A percentile compares a stretch with the other conserved stretches of the same genome.
Evolutionary conservation across 2,797 vertebrate genomes (phyloP).

Genomic region (Microhierax caerulescens): DNA sequence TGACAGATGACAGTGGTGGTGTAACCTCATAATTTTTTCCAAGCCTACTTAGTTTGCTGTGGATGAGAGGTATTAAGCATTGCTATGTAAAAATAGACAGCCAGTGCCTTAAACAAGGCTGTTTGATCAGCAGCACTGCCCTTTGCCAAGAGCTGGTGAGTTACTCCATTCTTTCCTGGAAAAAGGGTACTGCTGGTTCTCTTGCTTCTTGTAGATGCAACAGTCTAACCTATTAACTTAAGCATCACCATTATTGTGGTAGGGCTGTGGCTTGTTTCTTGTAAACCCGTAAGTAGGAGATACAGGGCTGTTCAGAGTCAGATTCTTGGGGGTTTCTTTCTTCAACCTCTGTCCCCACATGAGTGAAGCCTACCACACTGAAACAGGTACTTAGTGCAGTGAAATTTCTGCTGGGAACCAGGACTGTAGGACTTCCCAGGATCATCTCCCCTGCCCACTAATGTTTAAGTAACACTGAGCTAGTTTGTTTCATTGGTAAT

Average conservation of each 20-base stretch:
- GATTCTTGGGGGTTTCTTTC: not conserved
- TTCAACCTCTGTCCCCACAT: fast-evolving
- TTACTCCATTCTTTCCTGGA: not conserved
- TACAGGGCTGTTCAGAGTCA: not conserved
- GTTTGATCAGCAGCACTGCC: slow-evolving; percentile 25
- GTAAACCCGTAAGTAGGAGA: not conserved
- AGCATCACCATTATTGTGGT: not conserved
- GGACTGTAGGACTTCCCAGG: not conserved
- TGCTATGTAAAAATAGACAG: not conserved
- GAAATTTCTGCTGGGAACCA: not conserved
- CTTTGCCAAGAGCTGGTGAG: not conserved
- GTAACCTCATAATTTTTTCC: not conserved
- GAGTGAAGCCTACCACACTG: fast-evolving
- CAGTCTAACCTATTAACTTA: not conserved
- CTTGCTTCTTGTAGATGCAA: not conserved
- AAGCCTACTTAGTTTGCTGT: not conserved
- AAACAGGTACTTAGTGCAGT: too few species aligned
- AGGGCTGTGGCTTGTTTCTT: not conserved
- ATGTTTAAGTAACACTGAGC: not conserved
- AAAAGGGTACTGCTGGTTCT: not conserved
- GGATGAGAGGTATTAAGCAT: not conserved
- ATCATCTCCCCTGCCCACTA: not conserved
- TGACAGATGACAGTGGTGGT: not conserved
- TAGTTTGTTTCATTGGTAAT: not conserved
- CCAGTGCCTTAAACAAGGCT: slow-evolving; percentile 15